phyloP scores from a whole-genome alignment of 2,113 vertebrate species.

The Bos indicus region DNA sequence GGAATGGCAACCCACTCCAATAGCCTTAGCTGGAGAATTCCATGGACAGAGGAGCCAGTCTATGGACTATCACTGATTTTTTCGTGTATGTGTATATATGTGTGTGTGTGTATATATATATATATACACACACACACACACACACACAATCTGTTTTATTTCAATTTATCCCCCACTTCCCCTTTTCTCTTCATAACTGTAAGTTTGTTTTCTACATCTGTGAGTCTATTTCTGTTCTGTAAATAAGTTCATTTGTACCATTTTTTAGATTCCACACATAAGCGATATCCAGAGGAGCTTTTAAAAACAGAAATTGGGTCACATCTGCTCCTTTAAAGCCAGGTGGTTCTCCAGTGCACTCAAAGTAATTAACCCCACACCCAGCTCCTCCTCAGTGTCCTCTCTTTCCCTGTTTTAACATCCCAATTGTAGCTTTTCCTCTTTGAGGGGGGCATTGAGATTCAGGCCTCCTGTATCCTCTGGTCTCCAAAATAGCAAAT shows the following conservation, averaged over 20 bases:
- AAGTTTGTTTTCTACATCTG: not conserved
- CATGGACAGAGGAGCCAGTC: not conserved
- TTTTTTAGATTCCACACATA: not conserved
- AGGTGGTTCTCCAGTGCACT: not conserved
- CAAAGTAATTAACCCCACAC: not conserved
- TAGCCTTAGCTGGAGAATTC: not conserved
- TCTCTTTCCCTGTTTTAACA: not conserved
- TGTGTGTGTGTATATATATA: accelerated
- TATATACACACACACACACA: not conserved
- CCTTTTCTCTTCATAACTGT: not conserved
- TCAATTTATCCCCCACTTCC: not conserved
- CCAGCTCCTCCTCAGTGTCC: not conserved
- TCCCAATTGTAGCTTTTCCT: not conserved
- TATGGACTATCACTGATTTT: not conserved
- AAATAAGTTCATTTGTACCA: not conserved
- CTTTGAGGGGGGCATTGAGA: not conserved
- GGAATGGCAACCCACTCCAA: not conserved
- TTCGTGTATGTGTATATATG: not conserved
- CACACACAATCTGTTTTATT: not conserved
- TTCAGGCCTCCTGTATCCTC: not conserved
- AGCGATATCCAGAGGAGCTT: not conserved
- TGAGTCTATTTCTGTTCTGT: not conserved
- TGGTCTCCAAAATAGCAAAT: not conserved
- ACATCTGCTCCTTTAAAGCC: not conserved
- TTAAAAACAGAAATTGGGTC: not conserved